A percentile compares a stretch with the other conserved stretches of the same genome.
Evolutionary conservation across 2,888 invertebrate species (phyloP).

Genomic region (Cantharis lateralis): DNA sequence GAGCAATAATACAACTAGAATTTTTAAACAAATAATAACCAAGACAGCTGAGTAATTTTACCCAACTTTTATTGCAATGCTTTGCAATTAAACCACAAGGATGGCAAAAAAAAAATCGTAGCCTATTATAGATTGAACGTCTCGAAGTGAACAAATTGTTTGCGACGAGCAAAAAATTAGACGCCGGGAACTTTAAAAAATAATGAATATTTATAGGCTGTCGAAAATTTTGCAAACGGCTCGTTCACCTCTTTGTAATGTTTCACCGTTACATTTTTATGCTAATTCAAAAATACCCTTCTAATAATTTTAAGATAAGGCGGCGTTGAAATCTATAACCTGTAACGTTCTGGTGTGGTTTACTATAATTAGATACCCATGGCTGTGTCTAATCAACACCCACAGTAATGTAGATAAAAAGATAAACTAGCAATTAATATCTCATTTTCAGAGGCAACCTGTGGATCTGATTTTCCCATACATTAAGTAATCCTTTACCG

Average conservation of each 20-base stretch:
- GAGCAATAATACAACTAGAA: background rate
- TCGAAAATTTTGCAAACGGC: background rate
- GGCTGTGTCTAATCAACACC: slow-evolving; percentile 31
- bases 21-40: background rate
- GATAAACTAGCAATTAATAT: slow-evolving; percentile 31
- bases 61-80: background rate
- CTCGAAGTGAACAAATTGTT: background rate
- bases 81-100: background rate
- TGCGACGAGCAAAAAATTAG: background rate
- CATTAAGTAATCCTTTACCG: slow-evolving; percentile 2
- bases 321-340: slow-evolving; percentile 16
- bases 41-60: background rate
- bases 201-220: background rate
- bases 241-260: background rate
- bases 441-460: slow-evolving; percentile 28
- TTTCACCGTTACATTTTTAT: background rate
- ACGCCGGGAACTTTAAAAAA: background rate
- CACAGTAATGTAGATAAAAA: slow-evolving; percentile 31
- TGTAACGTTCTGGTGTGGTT: slow-evolving; percentile 16
- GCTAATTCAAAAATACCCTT: background rate
- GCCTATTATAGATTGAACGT: background rate
- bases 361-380: slow-evolving; percentile 28
- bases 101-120: background rate
- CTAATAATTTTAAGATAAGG: slow-evolving; percentile 4
- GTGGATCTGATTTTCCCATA: slow-evolving; percentile 20